Conservation (phyloP, 2,113 vertebrate genomes). For the Cyphomyrus plagiostoma region DNA sequence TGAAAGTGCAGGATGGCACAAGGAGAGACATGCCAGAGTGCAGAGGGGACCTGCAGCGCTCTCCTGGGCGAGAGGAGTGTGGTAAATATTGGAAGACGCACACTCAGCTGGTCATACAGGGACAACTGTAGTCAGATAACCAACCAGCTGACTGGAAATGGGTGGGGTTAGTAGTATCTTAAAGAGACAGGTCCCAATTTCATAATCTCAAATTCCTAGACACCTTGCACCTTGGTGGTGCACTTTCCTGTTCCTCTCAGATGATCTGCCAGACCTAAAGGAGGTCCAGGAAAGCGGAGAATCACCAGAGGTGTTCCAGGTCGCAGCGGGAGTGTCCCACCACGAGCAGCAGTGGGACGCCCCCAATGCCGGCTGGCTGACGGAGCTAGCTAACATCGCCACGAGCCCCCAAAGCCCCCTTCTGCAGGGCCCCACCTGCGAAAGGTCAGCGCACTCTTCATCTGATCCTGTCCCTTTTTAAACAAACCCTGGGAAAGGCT, state of each 20-base stretch:
- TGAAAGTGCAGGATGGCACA: constrained; percentile 67
- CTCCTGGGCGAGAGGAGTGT: background rate
- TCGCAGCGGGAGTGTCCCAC: constrained; percentile 80
- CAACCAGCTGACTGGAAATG: background rate
- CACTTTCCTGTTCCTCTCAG: constrained; percentile 47
- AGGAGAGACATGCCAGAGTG: constrained; percentile 85
- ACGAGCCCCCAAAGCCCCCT: constrained; percentile 94
- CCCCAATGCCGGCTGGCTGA: constrained; percentile 83
- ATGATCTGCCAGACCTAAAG: constrained; percentile 94
- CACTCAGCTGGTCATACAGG: background rate
- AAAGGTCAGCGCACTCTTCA: constrained; percentile 62
- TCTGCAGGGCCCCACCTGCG: constrained; percentile 82
- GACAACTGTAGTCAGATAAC: background rate
- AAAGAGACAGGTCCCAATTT: background rate
- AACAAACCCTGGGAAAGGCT: background rate
- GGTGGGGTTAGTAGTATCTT: background rate
- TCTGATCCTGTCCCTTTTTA: background rate
- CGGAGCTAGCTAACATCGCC: constrained; percentile 93
- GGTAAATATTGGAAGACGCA: background rate
- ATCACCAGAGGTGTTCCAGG: constrained; percentile 74
- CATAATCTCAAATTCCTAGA: background rate
- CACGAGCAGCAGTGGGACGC: constrained; percentile 73
- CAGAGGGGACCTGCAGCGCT: constrained; percentile 69
- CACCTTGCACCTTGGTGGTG: background rate
- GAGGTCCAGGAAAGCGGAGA: constrained; percentile 85